Conservation (phyloP, 2,797 vertebrate species). For the Karalla daura region DNA sequence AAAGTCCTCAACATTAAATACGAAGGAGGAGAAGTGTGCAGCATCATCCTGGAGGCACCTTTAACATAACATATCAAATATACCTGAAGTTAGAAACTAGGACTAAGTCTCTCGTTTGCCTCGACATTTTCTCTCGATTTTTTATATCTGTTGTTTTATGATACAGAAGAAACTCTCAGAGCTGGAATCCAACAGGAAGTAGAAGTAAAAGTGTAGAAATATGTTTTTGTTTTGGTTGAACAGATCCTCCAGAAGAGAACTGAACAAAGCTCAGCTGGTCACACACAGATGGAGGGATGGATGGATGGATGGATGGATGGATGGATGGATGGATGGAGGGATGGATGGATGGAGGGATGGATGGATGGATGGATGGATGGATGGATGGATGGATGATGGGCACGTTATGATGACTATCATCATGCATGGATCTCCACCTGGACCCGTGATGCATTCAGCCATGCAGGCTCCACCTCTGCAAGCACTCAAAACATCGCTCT, state of each 20-base stretch:
- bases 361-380: constrained; percentile 30
- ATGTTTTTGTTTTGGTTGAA: constrained; percentile 32
- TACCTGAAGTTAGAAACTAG: too few relatives aligned
- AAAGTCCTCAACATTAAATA: too few relatives aligned
- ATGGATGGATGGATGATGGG: constrained; percentile 3
- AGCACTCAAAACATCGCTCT: constrained; percentile 69
- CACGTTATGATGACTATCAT: constrained; percentile 58
- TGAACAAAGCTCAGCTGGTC: constrained; percentile 51
- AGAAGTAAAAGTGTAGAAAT: constrained; percentile 1
- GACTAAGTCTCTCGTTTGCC: neutral
- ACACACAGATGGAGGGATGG: constrained; percentile 38
- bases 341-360: constrained; percentile 13
- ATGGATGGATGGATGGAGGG: constrained; percentile 19
- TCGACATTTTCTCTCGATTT: neutral
- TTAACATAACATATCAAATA: too few relatives aligned
- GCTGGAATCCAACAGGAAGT: neutral
- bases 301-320: constrained; percentile 24
- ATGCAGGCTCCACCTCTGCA: constrained; percentile 71
- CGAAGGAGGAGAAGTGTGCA: too few relatives aligned
- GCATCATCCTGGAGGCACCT: too few relatives aligned
- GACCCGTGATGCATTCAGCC: constrained; percentile 63
- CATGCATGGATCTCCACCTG: constrained; percentile 63
- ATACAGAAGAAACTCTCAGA: neutral
- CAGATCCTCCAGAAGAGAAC: constrained; percentile 40
- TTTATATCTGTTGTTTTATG: neutral